Conservation (phyloP, 2,113 vertebrate species). For the Forbesichthys papilliferus region DNA sequence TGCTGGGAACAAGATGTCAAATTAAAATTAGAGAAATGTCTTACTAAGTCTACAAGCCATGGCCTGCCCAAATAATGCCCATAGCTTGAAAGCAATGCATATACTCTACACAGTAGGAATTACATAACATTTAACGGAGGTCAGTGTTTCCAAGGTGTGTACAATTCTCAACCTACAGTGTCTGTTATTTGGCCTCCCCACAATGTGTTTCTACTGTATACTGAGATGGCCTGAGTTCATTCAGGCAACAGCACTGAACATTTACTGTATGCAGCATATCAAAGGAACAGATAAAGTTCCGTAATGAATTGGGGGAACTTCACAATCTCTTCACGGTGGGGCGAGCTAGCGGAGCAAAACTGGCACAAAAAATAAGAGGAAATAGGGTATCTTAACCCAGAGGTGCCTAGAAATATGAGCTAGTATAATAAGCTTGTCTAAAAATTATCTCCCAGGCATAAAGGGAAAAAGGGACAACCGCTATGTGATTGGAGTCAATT, state of each 20-base stretch:
- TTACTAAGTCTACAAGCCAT: too few species aligned
- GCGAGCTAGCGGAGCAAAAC: constrained; percentile 1
- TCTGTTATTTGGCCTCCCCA: constrained; percentile 20
- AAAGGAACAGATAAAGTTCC: constrained; percentile 35
- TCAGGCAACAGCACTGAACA: constrained; percentile 27
- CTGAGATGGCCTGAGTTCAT: constrained; percentile 27
- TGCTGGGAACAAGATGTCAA: too few species aligned
- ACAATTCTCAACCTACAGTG: constrained; percentile 4
- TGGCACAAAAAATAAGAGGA: constrained; percentile 38
- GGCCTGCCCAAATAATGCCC: not conserved
- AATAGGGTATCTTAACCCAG: constrained; percentile 33
- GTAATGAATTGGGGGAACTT: constrained; percentile 45
- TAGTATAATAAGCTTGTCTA: constrained; percentile 55
- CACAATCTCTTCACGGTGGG: not conserved
- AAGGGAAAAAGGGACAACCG: constrained; percentile 51
- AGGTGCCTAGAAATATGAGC: constrained; percentile 47
- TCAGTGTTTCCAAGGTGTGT: constrained; percentile 5
- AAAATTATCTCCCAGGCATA: constrained; percentile 53
- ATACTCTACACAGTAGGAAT: not conserved
- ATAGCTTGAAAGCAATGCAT: constrained; percentile 27
- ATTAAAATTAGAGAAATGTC: too few species aligned
- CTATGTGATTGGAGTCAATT: constrained; percentile 50
- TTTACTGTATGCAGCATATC: constrained; percentile 38
- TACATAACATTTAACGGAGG: constrained; percentile 22
- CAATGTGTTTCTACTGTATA: constrained; percentile 27